Evolutionary conservation across 2,888 invertebrate genomes (phyloP).

Genomic region (Graphium colonna): DNA sequence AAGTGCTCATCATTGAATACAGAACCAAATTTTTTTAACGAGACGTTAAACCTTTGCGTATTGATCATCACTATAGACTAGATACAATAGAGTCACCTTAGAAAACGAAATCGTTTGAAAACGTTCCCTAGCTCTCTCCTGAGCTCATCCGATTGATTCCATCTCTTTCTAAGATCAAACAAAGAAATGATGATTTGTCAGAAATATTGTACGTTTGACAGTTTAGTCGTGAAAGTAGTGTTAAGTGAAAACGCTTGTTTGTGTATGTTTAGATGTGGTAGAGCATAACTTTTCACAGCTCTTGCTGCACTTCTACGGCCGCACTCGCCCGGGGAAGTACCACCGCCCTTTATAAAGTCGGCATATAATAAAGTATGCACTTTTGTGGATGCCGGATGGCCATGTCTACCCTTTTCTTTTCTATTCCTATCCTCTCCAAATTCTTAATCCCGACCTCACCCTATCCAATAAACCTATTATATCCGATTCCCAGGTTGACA

Average conservation of each 20-base stretch:
- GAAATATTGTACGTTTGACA: neutral
- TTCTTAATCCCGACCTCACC: too few relatives aligned
- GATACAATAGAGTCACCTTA: slow-evolving; percentile 15
- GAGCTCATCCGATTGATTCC: slow-evolving; percentile 6
- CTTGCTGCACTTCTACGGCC: too few relatives aligned
- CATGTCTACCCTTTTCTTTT: too few relatives aligned
- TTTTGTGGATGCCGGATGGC: too few relatives aligned
- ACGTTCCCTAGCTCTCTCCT: neutral
- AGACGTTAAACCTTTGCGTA: slow-evolving; percentile 9
- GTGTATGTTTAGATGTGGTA: too few relatives aligned
- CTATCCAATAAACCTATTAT: too few relatives aligned
- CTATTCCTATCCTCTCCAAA: too few relatives aligned
- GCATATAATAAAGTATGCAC: too few relatives aligned
- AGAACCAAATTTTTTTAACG: slow-evolving; percentile 11
- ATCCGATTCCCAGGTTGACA: too few relatives aligned
- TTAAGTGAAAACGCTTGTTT: neutral
- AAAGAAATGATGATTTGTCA: slow-evolving; percentile 16
- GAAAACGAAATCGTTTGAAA: slow-evolving; percentile 19
- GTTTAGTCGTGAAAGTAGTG: neutral
- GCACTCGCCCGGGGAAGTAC: too few relatives aligned
- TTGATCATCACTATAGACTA: slow-evolving; percentile 4
- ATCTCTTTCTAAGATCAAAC: slow-evolving; percentile 19
- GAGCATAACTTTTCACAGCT: too few relatives aligned
- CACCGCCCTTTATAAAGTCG: too few relatives aligned
- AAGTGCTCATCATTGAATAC: slow-evolving; percentile 8